Evolutionary conservation across 37 sponge, comb jelly and placozoan genomes (phyloP).

Genomic region (Chondrosia reniformis): DNA sequence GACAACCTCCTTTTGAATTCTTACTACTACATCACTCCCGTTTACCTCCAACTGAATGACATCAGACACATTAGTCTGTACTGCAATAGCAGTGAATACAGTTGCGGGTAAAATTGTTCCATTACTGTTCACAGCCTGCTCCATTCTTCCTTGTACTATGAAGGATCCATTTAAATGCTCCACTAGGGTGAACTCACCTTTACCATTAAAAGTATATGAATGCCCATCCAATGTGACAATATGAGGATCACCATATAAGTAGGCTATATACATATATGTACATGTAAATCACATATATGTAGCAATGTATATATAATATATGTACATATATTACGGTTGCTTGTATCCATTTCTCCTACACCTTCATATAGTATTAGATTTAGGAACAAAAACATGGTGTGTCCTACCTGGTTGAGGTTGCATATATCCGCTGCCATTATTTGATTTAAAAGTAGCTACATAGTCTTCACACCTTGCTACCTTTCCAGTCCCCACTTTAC

Average conservation of each 20-base stretch:
- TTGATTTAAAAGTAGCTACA: neutral
- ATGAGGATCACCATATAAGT: conserved; percentile 66
- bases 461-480: conserved; percentile 9
- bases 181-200: conserved; percentile 60
- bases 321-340: neutral
- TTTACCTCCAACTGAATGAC: conserved; percentile 23
- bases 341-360: neutral
- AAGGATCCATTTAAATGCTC: conserved; percentile 47
- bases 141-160: conserved; percentile 62
- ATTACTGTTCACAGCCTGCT: conserved; percentile 4
- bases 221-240: conserved; percentile 58
- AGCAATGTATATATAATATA: neutral
- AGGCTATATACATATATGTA: neutral
- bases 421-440: conserved; percentile 2
- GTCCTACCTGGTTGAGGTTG: conserved; percentile 32
- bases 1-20: conserved; percentile 15
- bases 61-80: conserved; percentile 16
- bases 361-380: too few species aligned
- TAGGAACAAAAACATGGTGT: too few species aligned
- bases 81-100: conserved; percentile 64
- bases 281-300: neutral
- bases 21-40: neutral
- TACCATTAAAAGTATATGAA: conserved; percentile 72
- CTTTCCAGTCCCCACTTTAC: neutral
- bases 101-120: conserved; percentile 35